A percentile compares a stretch with the other conserved stretches of the same genome.
Evolutionary conservation across 2,797 vertebrate species (phyloP).

Genomic region (Bradypus variegatus): DNA sequence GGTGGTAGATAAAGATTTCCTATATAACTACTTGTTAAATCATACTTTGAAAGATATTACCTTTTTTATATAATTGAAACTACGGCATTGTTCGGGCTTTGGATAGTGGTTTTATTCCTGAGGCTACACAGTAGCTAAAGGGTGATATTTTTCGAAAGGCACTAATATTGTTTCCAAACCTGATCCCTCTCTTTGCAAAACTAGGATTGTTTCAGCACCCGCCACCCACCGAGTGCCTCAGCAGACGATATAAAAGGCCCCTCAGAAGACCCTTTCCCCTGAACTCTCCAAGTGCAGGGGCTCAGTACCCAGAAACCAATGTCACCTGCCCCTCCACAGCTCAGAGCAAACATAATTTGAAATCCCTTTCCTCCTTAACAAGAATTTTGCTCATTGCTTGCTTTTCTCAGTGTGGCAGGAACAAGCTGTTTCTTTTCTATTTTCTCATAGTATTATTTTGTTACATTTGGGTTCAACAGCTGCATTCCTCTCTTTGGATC

Average conservation of each 20-base stretch:
- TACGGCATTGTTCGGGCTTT: not conserved
- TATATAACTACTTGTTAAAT: too few species aligned
- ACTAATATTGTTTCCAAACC: not conserved
- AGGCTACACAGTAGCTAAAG: not conserved
- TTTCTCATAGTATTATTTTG: not conserved
- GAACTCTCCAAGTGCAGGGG: not conserved
- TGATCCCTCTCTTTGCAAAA: not conserved
- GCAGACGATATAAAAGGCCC: rapidly evolving
- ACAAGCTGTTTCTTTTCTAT: not conserved
- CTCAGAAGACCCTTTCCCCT: too few species aligned
- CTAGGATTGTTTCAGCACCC: too few species aligned
- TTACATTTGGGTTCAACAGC: not conserved
- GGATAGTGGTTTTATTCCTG: not conserved
- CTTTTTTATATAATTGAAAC: too few species aligned
- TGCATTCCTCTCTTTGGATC: not conserved
- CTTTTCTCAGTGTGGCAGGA: not conserved
- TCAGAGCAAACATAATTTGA: not conserved
- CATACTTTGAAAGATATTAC: too few species aligned
- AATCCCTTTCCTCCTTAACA: not conserved
- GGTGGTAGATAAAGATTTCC: too few species aligned
- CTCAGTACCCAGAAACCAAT: too few species aligned
- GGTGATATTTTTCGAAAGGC: not conserved
- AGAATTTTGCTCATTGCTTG: not conserved
- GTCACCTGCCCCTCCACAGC: not conserved
- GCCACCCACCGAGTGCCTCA: rapidly evolving